Conservation (phyloP, 1,140 invertebrate genomes). For the Aphaenogaster ashmeadi region DNA sequence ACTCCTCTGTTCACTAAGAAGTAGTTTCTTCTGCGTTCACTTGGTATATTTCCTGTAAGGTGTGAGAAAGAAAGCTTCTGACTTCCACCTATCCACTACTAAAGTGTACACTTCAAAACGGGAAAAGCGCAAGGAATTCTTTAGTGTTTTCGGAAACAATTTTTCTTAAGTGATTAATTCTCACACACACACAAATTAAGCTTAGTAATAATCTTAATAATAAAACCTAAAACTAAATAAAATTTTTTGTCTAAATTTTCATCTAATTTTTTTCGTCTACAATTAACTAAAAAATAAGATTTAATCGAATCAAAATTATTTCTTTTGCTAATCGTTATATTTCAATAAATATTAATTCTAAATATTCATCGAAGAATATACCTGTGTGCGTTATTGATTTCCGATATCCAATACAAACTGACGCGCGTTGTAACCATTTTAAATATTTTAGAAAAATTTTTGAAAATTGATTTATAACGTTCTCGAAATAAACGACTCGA, state of each 20-base stretch:
- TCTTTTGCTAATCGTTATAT: neutral
- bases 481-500: constrained; percentile 21
- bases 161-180: neutral
- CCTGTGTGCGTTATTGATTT: neutral
- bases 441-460: neutral
- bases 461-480: neutral
- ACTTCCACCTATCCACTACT: constrained; percentile 7
- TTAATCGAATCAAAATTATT: neutral
- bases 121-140: neutral
- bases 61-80: constrained; percentile 20
- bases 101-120: constrained; percentile 4
- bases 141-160: neutral
- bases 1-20: constrained; percentile 50
- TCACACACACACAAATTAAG: too few relatives aligned
- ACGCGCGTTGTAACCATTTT: neutral
- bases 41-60: constrained; percentile 14
- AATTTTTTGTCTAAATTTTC: neutral
- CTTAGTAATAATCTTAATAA: constrained; percentile 13
- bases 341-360: constrained; percentile 4
- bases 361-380: constrained; percentile 5
- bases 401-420: constrained; percentile 7
- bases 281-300: neutral
- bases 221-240: neutral
- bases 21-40: constrained; percentile 50
- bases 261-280: neutral